Base-by-base conservation (phyloP, 2,888 invertebrate genomes). In the Piscicola geometra region DNA sequence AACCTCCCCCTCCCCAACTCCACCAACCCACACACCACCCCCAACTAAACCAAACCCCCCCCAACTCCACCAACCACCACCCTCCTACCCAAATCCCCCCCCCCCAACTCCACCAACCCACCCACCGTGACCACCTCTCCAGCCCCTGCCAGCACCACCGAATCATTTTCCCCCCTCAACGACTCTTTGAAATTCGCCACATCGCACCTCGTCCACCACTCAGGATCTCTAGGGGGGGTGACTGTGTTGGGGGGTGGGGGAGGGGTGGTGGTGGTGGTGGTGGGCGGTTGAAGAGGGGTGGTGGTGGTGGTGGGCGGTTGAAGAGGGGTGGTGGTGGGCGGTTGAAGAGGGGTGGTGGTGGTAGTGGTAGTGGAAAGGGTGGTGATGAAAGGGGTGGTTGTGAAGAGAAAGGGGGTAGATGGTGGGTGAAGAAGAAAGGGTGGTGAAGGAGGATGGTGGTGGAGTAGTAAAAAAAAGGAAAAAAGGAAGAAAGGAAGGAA, bases 1-100 rank as follows among this genome's bases (percentile, higher is more conserved):
- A 47, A 47, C 9, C 50, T n/a, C 50, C 50, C 9, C 21, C 21
- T 15, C 9, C 9, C 15, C n/a, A 9, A 28, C 21, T 21, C 32
- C 9, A 15, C n/a, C 9, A 9, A 21, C 5, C 67, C 77, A 85
- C 86, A 85, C 81, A 97, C 94, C 60, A 98, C 98, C 35, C 98
- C 93, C 0, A 94, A 95, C 87, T 99, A n/a, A n/a, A 98, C 0
- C 99, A 98, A 85, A 98, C 97, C 0, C 94, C 94, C 72, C 99
- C 93, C 83, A 92, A 91, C 78, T 99, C n/a, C n/a, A n/a, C n/a
- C n/a, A n/a, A n/a, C n/a, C n/a, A n/a, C n/a, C n/a, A 47, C 9
- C 9, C 12, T 47, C 50, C 50, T 47, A 15, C 21, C 50, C 9
- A 47, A 47, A 47, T 15, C 50, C 50, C 50, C 9, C 21, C 21